Conservation (phyloP, 2,113 vertebrate genomes). For the Ageneiosus marmoratus region DNA sequence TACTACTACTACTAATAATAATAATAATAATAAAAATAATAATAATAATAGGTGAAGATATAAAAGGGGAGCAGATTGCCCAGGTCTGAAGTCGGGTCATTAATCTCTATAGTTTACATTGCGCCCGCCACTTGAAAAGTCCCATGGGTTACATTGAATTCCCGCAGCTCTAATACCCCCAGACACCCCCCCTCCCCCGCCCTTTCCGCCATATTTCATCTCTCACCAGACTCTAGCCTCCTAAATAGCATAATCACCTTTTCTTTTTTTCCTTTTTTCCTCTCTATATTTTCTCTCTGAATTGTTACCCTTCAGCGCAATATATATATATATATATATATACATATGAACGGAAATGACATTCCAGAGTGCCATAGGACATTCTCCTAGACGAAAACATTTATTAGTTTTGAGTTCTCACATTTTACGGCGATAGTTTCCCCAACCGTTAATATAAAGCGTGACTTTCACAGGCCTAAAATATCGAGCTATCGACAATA, state of each 20-base stretch:
- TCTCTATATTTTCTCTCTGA: constrained; percentile 61
- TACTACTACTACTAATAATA: background rate
- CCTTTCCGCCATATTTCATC: constrained; percentile 72
- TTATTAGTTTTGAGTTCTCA: constrained; percentile 47
- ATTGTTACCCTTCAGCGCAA: constrained; percentile 58
- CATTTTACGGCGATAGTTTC: background rate
- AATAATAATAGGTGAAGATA: constrained; percentile 20
- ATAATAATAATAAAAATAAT: constrained; percentile 20
- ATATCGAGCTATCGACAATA: constrained; percentile 43
- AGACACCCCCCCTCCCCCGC: constrained; percentile 60
- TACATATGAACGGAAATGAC: constrained; percentile 41
- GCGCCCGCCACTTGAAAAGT: constrained; percentile 69
- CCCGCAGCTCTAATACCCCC: constrained; percentile 73
- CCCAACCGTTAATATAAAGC: background rate
- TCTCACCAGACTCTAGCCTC: constrained; percentile 74
- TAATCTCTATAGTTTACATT: constrained; percentile 79
- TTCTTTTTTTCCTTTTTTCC: constrained; percentile 51
- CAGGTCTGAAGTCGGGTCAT: constrained; percentile 70
- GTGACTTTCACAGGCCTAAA: background rate
- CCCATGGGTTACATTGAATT: constrained; percentile 76
- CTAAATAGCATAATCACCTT: constrained; percentile 76
- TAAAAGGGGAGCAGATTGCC: constrained; percentile 61
- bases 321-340: too few species aligned
- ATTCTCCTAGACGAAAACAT: constrained; percentile 47
- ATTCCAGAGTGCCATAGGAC: constrained; percentile 42